Evolutionary conservation across 2,113 vertebrate genomes (phyloP).

Genomic region (Mionectes macconnelli): DNA sequence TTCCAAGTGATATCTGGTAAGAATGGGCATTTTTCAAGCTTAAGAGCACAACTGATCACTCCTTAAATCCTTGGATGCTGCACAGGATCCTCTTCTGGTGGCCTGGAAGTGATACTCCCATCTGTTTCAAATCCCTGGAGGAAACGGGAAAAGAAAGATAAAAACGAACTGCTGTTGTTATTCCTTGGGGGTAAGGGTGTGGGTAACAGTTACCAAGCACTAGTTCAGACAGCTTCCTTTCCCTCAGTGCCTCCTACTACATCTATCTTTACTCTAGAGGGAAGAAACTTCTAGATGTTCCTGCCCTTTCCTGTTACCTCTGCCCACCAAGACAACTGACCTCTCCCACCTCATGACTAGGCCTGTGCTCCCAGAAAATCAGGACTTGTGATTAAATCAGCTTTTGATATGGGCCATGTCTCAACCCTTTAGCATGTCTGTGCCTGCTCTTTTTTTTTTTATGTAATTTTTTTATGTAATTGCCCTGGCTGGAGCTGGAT

Average conservation of each 20-base stretch:
- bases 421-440: not conserved
- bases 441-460: no score
- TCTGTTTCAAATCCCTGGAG: conserved; percentile 77
- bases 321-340: not conserved
- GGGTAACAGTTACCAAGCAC: not conserved
- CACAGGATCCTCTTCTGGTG: conserved; percentile 82
- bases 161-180: not conserved
- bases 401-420: not conserved
- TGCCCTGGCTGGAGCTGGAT: not conserved
- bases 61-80: conserved; percentile 82
- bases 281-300: not conserved
- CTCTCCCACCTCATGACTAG: not conserved
- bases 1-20: conserved; percentile 43
- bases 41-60: conserved; percentile 47
- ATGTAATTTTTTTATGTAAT: not conserved
- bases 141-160: not conserved
- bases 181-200: not conserved
- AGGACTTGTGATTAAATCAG: not conserved
- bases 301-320: not conserved
- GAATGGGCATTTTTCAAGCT: not conserved
- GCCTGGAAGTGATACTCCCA: conserved; percentile 77
- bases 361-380: not conserved
- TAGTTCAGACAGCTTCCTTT: not conserved
- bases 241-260: not conserved
- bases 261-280: not conserved